These are phyloP conservation scores for Polietes domitor DNA, from an alignment of 2,888 invertebrate genomes.

Conservation along the genomic window DNA sequence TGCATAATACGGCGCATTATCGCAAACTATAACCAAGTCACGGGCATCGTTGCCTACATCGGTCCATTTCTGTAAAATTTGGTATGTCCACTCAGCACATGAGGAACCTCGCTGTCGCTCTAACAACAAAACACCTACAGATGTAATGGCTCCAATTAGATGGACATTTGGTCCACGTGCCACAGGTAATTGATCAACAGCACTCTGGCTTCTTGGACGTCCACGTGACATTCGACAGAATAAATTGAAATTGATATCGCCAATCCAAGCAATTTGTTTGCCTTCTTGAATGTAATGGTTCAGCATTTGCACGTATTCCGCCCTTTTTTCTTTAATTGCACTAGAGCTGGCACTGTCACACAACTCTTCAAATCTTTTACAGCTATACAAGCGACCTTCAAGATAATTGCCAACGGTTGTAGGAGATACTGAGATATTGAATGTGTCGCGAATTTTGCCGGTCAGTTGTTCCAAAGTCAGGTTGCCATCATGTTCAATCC, in stretches of 20 bases:
- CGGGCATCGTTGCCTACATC: background rate
- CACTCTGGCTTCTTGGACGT: constrained; percentile 27
- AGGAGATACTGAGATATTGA: background rate
- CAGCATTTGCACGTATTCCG: constrained; percentile 19
- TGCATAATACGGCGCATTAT: constrained; percentile 16
- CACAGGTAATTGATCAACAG: constrained; percentile 23
- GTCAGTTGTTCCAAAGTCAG: background rate
- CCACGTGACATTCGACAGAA: constrained; percentile 42
- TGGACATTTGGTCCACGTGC: constrained; percentile 48
- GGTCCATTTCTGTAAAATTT: constrained; percentile 10
- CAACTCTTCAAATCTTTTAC: background rate
- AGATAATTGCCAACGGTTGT: background rate
- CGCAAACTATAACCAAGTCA: constrained; percentile 30
- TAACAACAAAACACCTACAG: constrained; percentile 19
- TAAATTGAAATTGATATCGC: constrained; percentile 48
- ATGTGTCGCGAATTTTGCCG: background rate
- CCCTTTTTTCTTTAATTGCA: background rate
- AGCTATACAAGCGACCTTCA: background rate
- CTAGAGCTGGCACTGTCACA: background rate
- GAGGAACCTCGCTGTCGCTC: background rate
- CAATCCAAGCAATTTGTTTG: constrained; percentile 48
- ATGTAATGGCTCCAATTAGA: constrained; percentile 37
- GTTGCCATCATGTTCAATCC: constrained; percentile 20
- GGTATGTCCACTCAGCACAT: background rate
- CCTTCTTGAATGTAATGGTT: constrained; percentile 28